Conservation (phyloP, 2,113 vertebrate genomes). For the Coptodon bakossiorum region DNA sequence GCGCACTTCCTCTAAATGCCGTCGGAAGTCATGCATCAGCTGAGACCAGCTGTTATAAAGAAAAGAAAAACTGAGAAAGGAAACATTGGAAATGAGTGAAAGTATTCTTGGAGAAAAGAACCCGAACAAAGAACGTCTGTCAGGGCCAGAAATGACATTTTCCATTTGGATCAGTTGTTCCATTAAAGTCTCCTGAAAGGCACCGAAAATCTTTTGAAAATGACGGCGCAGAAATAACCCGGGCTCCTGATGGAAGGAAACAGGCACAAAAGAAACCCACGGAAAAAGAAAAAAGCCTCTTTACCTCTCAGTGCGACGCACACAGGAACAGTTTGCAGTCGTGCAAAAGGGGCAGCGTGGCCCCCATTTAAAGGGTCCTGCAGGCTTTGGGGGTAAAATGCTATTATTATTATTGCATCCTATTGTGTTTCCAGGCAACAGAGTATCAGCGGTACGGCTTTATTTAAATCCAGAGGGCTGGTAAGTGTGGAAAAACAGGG, state of each 20-base stretch:
- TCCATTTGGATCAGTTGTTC: neutral
- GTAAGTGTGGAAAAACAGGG: slow-evolving; percentile 48
- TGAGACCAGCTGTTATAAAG: neutral
- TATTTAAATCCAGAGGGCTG: slow-evolving; percentile 54
- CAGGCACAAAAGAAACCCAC: neutral
- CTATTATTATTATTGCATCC: slow-evolving; percentile 24
- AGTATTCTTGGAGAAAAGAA: neutral
- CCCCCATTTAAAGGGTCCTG: neutral
- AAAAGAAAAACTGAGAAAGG: neutral
- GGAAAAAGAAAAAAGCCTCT: neutral
- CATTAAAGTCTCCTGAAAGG: neutral
- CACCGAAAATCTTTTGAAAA: neutral
- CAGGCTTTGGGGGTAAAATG: neutral
- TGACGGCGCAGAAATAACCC: neutral
- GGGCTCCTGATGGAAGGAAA: neutral
- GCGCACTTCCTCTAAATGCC: slow-evolving; percentile 33
- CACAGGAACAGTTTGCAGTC: neutral
- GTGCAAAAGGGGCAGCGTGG: neutral
- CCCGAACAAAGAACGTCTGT: neutral
- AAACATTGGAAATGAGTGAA: neutral
- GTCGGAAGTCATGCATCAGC: neutral
- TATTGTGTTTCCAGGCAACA: slow-evolving; percentile 60
- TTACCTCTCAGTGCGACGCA: neutral
- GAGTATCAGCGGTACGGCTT: slow-evolving; percentile 25
- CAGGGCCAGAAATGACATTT: neutral